These are phyloP conservation scores for Pediacus dermestoides DNA, from an alignment of 2,888 invertebrate genomes.

Conservation along the genomic window DNA sequence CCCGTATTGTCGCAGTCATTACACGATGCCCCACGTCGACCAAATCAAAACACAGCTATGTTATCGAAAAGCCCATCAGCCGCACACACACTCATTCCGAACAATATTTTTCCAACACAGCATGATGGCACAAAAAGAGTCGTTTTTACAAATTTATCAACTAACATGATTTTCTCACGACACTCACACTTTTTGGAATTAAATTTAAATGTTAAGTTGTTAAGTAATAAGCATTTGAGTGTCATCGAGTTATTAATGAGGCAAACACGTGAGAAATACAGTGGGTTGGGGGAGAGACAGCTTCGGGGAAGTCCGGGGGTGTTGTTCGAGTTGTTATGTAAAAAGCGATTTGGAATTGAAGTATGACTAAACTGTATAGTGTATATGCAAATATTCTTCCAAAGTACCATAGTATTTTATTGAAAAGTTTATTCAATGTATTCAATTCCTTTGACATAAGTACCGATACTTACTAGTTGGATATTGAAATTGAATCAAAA, in stretches of 20 bases:
- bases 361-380: too few relatives aligned
- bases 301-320: too few relatives aligned
- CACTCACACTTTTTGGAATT: slow-evolving; percentile 17
- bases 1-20: slow-evolving; percentile 32
- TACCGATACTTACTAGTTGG: too few relatives aligned
- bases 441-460: too few relatives aligned
- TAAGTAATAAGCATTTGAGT: too few relatives aligned
- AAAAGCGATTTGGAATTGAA: too few relatives aligned
- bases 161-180: slow-evolving; percentile 31
- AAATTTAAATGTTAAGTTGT: not conserved
- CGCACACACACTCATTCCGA: slow-evolving; percentile 13
- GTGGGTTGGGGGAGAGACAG: too few relatives aligned
- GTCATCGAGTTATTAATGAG: slow-evolving; percentile 2
- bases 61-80: slow-evolving; percentile 29
- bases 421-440: too few relatives aligned
- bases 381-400: too few relatives aligned
- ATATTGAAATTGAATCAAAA: too few relatives aligned
- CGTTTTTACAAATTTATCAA: slow-evolving; percentile 17
- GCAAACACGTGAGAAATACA: slow-evolving; percentile 1
- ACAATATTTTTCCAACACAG: slow-evolving; percentile 24
- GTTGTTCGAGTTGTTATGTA: too few relatives aligned
- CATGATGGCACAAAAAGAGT: slow-evolving; percentile 25
- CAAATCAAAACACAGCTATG: slow-evolving; percentile 29
- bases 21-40: slow-evolving; percentile 29
- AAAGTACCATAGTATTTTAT: too few relatives aligned